Percentiles rank a stretch among this genome's conserved stretches.
Evolutionary conservation across 1,140 invertebrate species (phyloP).

Genomic region (Anastrepha obliqua): DNA sequence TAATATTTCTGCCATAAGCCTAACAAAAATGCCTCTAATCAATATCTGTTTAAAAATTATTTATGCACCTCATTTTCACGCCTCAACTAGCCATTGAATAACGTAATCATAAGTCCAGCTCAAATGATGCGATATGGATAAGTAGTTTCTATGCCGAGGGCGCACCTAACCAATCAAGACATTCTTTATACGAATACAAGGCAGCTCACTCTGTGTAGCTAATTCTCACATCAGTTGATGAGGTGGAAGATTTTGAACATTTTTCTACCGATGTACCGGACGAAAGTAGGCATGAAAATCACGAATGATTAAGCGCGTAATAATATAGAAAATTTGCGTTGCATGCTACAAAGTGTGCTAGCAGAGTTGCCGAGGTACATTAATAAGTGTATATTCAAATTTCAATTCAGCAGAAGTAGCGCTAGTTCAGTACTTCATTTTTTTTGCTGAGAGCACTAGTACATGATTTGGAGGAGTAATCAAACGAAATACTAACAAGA

Average conservation of each 20-base stretch:
- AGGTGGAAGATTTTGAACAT: not conserved
- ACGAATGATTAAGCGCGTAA: not conserved
- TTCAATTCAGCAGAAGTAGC: too few relatives aligned
- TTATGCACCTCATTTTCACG: slow-evolving; percentile 15
- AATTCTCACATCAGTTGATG: too few relatives aligned
- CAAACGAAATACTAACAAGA: too few relatives aligned
- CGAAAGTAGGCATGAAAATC: not conserved
- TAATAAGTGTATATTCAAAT: not conserved
- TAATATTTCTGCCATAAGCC: not conserved
- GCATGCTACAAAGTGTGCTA: not conserved
- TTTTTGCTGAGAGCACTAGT: too few relatives aligned
- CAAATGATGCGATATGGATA: not conserved
- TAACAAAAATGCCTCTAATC: not conserved
- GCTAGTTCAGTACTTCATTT: too few relatives aligned
- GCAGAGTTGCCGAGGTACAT: not conserved
- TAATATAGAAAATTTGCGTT: not conserved
- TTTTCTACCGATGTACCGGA: not conserved
- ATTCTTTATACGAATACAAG: not conserved
- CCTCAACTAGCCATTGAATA: not conserved
- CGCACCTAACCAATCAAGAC: not conserved
- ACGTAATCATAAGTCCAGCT: not conserved
- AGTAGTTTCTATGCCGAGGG: not conserved
- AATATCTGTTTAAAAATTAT: not conserved
- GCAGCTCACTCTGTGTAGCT: too few relatives aligned
- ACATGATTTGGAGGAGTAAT: too few relatives aligned